Conservation (phyloP, 2,888 invertebrate species). For the Cristatella mucedo region DNA sequence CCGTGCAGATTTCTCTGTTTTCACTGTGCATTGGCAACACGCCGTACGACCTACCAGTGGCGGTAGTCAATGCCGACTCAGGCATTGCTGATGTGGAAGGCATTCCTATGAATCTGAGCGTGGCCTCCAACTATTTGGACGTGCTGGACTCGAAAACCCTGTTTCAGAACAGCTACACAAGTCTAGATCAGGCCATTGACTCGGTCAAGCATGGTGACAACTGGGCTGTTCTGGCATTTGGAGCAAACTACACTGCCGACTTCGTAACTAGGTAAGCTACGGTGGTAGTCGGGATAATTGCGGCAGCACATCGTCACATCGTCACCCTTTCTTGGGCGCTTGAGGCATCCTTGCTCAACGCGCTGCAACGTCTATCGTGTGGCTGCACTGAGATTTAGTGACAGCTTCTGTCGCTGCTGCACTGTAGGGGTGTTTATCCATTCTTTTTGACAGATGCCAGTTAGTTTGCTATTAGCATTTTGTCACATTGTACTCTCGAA, state of each 20-base stretch:
- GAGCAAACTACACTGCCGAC: slow-evolving; percentile 69
- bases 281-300: no score
- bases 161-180: slow-evolving; percentile 8
- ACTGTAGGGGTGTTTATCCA: no score
- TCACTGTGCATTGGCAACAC: slow-evolving; percentile 54
- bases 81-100: slow-evolving; percentile 4
- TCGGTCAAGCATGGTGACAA: slow-evolving; percentile 61
- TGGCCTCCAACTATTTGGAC: not conserved
- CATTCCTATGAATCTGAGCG: not conserved
- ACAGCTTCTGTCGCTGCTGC: no score
- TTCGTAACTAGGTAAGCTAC: slow-evolving; percentile 60
- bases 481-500: no score
- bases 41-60: slow-evolving; percentile 54
- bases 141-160: slow-evolving; percentile 1
- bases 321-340: no score
- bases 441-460: no score
- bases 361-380: no score
- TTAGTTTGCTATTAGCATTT: no score
- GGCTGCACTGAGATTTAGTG: no score
- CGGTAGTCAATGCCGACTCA: slow-evolving; percentile 65
- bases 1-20: slow-evolving; percentile 81
- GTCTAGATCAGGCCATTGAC: slow-evolving; percentile 48
- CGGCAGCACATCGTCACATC: no score
- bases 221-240: slow-evolving; percentile 76
- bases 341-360: no score